These are phyloP conservation scores for Papilio machaon DNA, from an alignment of 1,140 invertebrate genomes.

Conservation along the genomic window DNA sequence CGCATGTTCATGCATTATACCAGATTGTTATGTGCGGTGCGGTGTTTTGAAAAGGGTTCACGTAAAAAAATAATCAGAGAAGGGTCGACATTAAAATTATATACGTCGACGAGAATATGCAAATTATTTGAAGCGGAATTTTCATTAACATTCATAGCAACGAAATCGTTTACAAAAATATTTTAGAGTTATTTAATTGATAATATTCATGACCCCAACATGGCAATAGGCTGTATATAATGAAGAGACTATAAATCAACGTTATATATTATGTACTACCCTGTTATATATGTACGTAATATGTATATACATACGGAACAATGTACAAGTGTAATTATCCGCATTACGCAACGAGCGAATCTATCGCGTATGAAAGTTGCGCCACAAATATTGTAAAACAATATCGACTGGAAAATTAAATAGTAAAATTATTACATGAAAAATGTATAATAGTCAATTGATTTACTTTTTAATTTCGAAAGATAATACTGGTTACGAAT, in stretches of 20 bases:
- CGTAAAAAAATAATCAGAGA: slow-evolving; percentile 13
- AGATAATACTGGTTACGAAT: too few relatives aligned
- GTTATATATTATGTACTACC: background rate
- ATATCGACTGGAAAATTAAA: too few relatives aligned
- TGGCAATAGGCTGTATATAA: background rate
- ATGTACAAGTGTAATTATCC: too few relatives aligned
- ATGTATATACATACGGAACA: too few relatives aligned
- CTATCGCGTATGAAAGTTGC: background rate
- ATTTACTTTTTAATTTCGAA: too few relatives aligned
- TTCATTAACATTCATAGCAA: slow-evolving; percentile 24
- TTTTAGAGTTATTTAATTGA: background rate
- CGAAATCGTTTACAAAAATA: slow-evolving; percentile 23
- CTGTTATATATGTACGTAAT: too few relatives aligned
- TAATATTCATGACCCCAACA: background rate
- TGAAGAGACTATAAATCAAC: background rate
- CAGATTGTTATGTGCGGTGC: background rate
- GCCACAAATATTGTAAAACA: background rate
- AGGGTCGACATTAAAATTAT: slow-evolving; percentile 26
- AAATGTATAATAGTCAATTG: too few relatives aligned
- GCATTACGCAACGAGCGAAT: background rate
- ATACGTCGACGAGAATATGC: slow-evolving; percentile 19
- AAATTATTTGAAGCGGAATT: slow-evolving; percentile 19
- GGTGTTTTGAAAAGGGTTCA: slow-evolving; percentile 15
- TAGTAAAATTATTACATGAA: too few relatives aligned
- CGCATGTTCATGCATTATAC: background rate